Evolutionary conservation across 2,113 vertebrate species (phyloP).

Genomic region (Pelusios castaneus): DNA sequence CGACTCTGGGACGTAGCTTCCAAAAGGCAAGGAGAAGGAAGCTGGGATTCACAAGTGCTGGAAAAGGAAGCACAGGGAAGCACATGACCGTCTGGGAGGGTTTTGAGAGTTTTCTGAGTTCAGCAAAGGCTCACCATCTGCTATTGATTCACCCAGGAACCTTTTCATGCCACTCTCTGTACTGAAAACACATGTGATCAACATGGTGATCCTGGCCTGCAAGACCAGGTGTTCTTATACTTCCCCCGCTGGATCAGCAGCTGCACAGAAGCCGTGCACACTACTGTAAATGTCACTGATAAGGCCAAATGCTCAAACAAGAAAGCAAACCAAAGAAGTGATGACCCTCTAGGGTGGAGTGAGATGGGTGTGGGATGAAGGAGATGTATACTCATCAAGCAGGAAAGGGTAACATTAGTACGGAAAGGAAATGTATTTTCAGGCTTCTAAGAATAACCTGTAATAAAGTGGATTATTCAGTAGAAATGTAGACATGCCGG

Average conservation of each 20-base stretch:
- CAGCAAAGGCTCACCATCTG: not conserved
- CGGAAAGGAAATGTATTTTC: not conserved
- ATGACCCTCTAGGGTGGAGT: constrained; percentile 13
- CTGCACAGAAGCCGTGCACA: not conserved
- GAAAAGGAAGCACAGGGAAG: not conserved
- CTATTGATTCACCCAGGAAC: not conserved
- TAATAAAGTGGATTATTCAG: constrained; percentile 2
- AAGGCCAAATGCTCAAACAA: not conserved
- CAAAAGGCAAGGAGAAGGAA: not conserved
- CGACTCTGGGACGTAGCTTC: not conserved
- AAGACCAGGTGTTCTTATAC: rapidly evolving
- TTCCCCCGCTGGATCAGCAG: not conserved
- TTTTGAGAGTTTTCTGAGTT: not conserved
- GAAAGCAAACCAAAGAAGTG: constrained; percentile 9
- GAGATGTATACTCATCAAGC: constrained; percentile 48
- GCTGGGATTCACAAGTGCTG: not conserved
- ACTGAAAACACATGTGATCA: not conserved
- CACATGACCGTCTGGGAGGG: not conserved
- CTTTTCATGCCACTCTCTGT: constrained; percentile 12
- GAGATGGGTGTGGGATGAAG: not conserved
- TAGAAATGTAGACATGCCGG: constrained; percentile 49
- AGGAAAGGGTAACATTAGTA: constrained; percentile 9
- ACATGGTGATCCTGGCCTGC: rapidly evolving
- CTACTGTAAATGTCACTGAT: not conserved
- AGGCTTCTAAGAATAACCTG: not conserved